Evolutionary conservation across 2,797 vertebrate species (phyloP), one percentile per base, ranked within the genome.

Genomic region (Taenioides sp.): DNA sequence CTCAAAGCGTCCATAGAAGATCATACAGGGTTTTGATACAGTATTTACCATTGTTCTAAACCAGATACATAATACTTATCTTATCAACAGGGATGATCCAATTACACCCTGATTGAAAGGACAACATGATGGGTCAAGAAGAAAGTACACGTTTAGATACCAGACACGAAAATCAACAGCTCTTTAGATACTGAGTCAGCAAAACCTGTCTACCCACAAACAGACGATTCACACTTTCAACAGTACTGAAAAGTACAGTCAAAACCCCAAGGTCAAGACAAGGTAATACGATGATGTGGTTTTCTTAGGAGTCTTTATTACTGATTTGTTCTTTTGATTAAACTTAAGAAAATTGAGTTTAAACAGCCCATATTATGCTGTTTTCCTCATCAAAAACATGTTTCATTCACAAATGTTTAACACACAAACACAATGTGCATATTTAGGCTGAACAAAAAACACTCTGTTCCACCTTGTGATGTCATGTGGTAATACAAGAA

Each of bases 101-200:
- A 92, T 93, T 93, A 93, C 82, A 79, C 23, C 55, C 83, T 92
- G 93, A 93, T 90, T 92, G 91, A 90, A 90, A 90, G 82, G 77
- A 88, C 84, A 88, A 75, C 84, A 83, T 66, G 14, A 70, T 64
- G 70, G 79, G 83, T 80, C 28, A 55, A 80, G 80, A 70, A 74
- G 67, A 74, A 73, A 82, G 77, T 65, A 43, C 71, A 75, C 65
- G 73, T 76, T 68, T 27, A 89, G 85, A 84, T 88, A 87, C 27
- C 23, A 28, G 57, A 28, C 12, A 5, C 14, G 25, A 28, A 28
- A 16, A 7, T 28, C 27, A 59, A 59, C 57, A 59, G n/a, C n/a
- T 28, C 84, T 47, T 43, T 4, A 47, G 43, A 16, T 47, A 43
- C 43, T 47, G 43, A 47, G 71, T 76, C 62, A 67, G 66, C 47